These are phyloP conservation scores for Betta splendens DNA, from an alignment of 2,797 vertebrate genomes.

Conservation along the genomic window DNA sequence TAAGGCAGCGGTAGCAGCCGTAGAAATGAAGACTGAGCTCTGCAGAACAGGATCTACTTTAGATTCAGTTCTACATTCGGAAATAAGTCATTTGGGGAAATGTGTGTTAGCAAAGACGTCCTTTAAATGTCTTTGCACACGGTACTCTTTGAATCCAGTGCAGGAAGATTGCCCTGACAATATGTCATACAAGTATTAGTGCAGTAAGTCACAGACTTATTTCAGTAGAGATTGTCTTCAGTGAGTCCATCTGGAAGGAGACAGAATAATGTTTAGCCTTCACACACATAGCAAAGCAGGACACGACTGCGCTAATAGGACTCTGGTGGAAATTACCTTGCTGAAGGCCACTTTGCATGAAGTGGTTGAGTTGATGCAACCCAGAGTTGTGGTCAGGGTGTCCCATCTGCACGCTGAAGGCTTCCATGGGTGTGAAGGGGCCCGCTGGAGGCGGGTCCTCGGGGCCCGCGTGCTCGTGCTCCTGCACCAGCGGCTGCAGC, in stretches of 20 bases:
- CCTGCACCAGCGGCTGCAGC: slow-evolving; percentile 13
- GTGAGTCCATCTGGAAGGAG: slow-evolving; percentile 71
- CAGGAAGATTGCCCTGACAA: slow-evolving; percentile 73
- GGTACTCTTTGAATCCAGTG: slow-evolving; percentile 53
- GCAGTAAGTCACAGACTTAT: slow-evolving; percentile 78
- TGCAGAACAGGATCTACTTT: slow-evolving; percentile 20
- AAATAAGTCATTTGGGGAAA: slow-evolving; percentile 28
- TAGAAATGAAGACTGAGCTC: slow-evolving; percentile 48
- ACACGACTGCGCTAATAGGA: background rate
- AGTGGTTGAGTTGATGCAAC: slow-evolving; percentile 81
- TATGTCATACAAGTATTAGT: slow-evolving; percentile 77
- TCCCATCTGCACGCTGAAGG: slow-evolving; percentile 55
- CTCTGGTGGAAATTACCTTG: slow-evolving; percentile 63
- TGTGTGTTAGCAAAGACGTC: slow-evolving; percentile 31
- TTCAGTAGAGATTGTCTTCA: slow-evolving; percentile 80
- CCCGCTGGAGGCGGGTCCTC: slow-evolving; percentile 40
- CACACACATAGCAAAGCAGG: background rate
- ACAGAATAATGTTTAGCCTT: slow-evolving; percentile 7
- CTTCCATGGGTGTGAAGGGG: slow-evolving; percentile 44
- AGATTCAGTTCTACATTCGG: slow-evolving; percentile 38
- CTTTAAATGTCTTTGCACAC: slow-evolving; percentile 33
- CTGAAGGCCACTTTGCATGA: slow-evolving; percentile 62
- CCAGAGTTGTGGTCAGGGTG: slow-evolving; percentile 60
- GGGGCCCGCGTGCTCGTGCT: slow-evolving; percentile 4
- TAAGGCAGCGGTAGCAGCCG: slow-evolving; percentile 32